Conservation (phyloP, 2,797 vertebrate species). For the Takifugu rubripes region DNA sequence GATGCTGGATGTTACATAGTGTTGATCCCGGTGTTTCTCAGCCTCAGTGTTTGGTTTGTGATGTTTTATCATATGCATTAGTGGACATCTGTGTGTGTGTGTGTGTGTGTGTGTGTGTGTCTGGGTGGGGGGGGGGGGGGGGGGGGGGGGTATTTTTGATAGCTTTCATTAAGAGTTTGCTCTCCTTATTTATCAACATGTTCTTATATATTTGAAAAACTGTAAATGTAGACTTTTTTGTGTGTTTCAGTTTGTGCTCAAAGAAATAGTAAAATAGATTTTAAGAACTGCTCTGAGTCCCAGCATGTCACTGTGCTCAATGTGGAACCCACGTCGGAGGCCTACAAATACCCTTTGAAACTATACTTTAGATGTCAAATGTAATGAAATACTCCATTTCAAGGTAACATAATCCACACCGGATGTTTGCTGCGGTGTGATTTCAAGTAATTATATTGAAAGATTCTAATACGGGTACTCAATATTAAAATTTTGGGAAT, state of each 20-base stretch:
- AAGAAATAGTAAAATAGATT: too few relatives aligned
- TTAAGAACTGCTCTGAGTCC: too few relatives aligned
- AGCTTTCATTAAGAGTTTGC: too few relatives aligned
- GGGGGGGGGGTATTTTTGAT: too few relatives aligned
- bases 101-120: neutral
- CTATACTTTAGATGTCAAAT: neutral
- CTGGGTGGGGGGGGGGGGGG: too few relatives aligned
- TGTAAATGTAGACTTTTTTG: too few relatives aligned
- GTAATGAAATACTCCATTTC: neutral
- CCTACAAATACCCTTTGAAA: neutral
- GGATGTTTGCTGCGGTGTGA: neutral
- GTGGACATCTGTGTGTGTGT: neutral
- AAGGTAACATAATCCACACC: constrained; percentile 27
- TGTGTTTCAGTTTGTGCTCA: too few relatives aligned
- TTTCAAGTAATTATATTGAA: neutral
- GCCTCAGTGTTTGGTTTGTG: neutral
- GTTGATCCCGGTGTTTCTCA: constrained; percentile 4
- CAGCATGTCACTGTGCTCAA: too few relatives aligned
- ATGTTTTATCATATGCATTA: neutral
- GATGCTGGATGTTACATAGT: constrained; percentile 4
- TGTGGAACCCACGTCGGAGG: too few relatives aligned
- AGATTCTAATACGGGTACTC: neutral
- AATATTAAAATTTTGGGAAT: too few relatives aligned
- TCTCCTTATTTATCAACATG: too few relatives aligned
- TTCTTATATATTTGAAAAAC: too few relatives aligned